Evolutionary conservation across 2,797 vertebrate genomes (phyloP), one percentile per base, ranked within the genome.

Genomic region (Heteromormyrus szaboi): DNA sequence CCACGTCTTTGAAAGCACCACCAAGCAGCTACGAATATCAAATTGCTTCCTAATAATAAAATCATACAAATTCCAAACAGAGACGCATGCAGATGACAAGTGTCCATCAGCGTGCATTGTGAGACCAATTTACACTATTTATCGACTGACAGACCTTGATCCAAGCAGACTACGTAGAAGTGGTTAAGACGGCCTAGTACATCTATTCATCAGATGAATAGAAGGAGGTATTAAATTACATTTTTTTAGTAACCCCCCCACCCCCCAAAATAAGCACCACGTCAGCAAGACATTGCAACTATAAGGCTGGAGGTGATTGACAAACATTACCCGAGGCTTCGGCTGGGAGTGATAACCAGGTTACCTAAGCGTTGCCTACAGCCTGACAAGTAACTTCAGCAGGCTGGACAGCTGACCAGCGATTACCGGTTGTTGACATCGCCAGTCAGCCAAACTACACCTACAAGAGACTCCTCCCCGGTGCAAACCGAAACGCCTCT

Each of bases 391-490:
- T 44, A 79, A n/a, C 37, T 44, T 17, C 37, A 44, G 72, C 37
- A 29, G 37, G 33, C 19, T n/a, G 72, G 72, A 8, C 37, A 79
- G 72, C 72, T 50, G 81, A 72, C 65, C 25, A 29, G 11, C 65
- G 11, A 33, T 72, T 14, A 29, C 65, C 29, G 65, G 65, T 33
- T 17, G 29, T 72, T 56, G 41, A 68, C 53, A 84, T 84, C 86
- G 59, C 14, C 14, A 44, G 62, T 37, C 54, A 72, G 87, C 37
- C 85, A 76, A 86, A 88, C 85, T 88, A 84, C 79, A 88, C 87
- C 81, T 62, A 76, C 46, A 86, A 87, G 84, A 84, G 89, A 90
- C 90, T 85, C 89, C 88, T 90, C 89, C 89, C 86, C 89, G 53
- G 87, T 90, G 53, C 72, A 86, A 48, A 88, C 65, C 85, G 62